Evolutionary conservation across 1,140 invertebrate species (phyloP), one percentile per base, ranked within the genome.

Genomic region (Littorina saxatilis): DNA sequence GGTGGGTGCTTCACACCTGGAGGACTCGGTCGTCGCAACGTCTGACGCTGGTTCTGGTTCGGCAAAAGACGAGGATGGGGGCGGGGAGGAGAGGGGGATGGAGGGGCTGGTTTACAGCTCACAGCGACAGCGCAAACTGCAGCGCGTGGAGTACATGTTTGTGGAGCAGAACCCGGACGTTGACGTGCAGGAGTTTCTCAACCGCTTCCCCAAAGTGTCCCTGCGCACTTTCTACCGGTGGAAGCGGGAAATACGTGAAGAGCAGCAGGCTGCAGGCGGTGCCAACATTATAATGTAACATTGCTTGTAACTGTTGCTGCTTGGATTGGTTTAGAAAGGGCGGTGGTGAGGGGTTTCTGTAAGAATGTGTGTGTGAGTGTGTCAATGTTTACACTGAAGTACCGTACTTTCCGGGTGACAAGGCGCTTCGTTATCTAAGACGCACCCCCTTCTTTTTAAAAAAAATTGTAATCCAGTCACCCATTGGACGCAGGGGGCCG

Each of bases 221-320:
- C 63, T 81, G 29, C 72, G 85, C 13, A 84, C 85, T 23, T 86
- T 86, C 73, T 86, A 86, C 63, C 79, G 85, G 29, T 86, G 85
- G 85, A 86, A 86, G 72, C 79, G 81, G 43, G 85, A 86, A 52
- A 83, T 86, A 29, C 72, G 78, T 32, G 80, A 82, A n/a, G 77
- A 84, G n/a, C 68, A 82, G 13, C 72, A 84, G 40, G 43, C 68
- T 15, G 52, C 20, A 35, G 66, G 66, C 29, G 55, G 32, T 17
- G 29, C 20, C 17, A 11, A 13, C 9, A 40, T 15, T 75, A 11
- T 40, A 40, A 11, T 29, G 58, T 61, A 23, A 61, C n/a, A n/a
- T n/a, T n/a, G n/a, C n/a, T n/a, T n/a, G n/a, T n/a, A n/a, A n/a
- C n/a, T n/a, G n/a, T n/a, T n/a, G n/a, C n/a, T n/a, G n/a, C n/a